These are phyloP conservation scores for Ochotona princeps DNA, from an alignment of 2,113 vertebrate species.

Conservation along the genomic window DNA sequence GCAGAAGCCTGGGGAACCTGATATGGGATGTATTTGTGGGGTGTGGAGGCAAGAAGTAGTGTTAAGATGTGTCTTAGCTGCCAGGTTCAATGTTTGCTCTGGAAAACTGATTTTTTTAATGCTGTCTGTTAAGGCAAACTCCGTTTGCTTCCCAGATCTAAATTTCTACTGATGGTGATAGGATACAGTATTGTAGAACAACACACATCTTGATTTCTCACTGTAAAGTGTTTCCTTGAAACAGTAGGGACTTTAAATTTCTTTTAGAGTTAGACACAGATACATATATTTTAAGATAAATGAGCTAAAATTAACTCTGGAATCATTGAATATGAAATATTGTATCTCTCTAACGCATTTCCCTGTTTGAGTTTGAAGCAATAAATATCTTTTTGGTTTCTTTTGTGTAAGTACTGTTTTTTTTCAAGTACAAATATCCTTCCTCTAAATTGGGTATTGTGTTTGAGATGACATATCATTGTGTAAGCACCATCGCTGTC, in stretches of 20 bases:
- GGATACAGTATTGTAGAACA: not conserved
- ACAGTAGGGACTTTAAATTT: slow-evolving; percentile 53
- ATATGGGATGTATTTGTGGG: no score
- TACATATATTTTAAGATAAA: slow-evolving; percentile 58
- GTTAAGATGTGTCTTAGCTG: no score
- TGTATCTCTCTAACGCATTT: slow-evolving; percentile 41
- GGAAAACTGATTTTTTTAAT: slow-evolving; percentile 15
- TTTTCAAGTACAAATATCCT: not conserved
- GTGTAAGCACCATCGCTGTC: not conserved
- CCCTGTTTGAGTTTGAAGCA: slow-evolving; percentile 66
- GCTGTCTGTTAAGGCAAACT: not conserved
- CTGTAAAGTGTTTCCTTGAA: slow-evolving; percentile 35
- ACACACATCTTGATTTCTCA: slow-evolving; percentile 16
- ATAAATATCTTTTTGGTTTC: slow-evolving; percentile 56
- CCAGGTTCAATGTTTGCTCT: no score
- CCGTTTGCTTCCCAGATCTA: slow-evolving; percentile 37
- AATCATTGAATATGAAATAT: slow-evolving; percentile 45
- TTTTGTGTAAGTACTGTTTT: slow-evolving; percentile 14
- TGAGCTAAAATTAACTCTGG: slow-evolving; percentile 17
- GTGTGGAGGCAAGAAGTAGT: no score
- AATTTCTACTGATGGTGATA: not conserved
- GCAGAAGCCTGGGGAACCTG: no score
- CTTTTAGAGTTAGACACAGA: slow-evolving; percentile 29
- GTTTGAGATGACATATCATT: not conserved
- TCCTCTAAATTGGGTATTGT: not conserved